These are phyloP conservation scores for Brenthis ino DNA, from an alignment of 2,888 invertebrate species.

Conservation along the genomic window DNA sequence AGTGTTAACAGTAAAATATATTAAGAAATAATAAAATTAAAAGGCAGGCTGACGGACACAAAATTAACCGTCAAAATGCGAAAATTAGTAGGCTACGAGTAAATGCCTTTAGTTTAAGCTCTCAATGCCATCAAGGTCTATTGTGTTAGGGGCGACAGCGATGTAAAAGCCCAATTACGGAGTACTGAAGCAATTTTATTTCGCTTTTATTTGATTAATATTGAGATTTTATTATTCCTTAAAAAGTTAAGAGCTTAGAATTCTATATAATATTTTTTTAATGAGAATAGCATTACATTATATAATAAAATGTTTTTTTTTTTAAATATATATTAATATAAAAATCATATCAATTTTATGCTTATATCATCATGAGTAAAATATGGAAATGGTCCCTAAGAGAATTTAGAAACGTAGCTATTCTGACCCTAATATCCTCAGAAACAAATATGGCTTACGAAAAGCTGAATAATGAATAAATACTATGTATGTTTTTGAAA, in stretches of 20 bases:
- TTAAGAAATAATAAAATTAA: constrained; percentile 9
- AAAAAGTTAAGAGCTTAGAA: not conserved
- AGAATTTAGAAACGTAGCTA: constrained; percentile 2
- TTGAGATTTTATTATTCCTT: not conserved
- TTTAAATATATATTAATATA: no score
- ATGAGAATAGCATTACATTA: no score
- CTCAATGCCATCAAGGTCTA: constrained; percentile 16
- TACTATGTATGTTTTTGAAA: not conserved
- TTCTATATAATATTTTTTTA: no score
- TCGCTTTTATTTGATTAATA: constrained; percentile 10
- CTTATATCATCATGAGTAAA: constrained; percentile 6
- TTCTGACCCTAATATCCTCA: constrained; percentile 9
- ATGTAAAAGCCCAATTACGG: constrained; percentile 11
- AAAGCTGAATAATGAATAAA: constrained; percentile 18
- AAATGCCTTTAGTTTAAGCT: constrained; percentile 17
- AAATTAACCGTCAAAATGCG: constrained; percentile 15
- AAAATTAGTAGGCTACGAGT: constrained; percentile 15
- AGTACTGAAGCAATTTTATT: constrained; percentile 12
- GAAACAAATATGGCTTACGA: constrained; percentile 18
- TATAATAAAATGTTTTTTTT: no score
- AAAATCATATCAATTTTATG: constrained; percentile 9
- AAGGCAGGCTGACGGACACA: not conserved
- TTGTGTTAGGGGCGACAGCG: constrained; percentile 14
- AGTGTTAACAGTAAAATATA: not conserved
- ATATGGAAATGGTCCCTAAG: constrained; percentile 12